phyloP scores from a whole-genome alignment of 2,113 vertebrate species.

The Emydocephalus ijimae region DNA sequence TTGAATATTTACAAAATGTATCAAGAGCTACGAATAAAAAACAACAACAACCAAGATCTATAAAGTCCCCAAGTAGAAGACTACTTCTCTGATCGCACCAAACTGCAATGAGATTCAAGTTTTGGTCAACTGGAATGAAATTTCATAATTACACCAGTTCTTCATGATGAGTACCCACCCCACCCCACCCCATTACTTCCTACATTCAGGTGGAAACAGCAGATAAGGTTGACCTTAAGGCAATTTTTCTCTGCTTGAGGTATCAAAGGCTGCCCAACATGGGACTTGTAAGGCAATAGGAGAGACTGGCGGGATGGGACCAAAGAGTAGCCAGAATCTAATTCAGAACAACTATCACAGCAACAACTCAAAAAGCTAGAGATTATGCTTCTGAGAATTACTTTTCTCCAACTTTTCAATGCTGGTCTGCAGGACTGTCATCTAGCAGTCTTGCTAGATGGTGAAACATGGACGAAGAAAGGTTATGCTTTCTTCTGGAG shows the following conservation, averaged over 20 bases:
- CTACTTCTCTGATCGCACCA: neutral
- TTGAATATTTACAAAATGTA: neutral
- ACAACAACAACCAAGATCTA: neutral
- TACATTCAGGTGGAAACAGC: neutral
- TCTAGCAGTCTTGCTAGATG: neutral
- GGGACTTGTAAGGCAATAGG: neutral
- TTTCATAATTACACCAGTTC: neutral
- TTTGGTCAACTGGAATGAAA: neutral
- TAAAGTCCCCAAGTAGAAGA: neutral
- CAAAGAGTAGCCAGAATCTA: neutral
- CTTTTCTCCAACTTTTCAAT: neutral
- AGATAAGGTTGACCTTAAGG: neutral
- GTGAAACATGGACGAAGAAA: neutral
- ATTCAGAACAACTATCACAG: neutral
- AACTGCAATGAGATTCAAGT: neutral
- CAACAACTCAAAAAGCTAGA: neutral
- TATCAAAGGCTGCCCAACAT: conserved; percentile 9
- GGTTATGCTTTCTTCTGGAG: neutral
- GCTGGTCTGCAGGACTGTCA: neutral
- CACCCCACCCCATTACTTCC: neutral
- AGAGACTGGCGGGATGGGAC: neutral
- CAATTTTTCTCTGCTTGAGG: conserved; percentile 10
- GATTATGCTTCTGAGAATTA: neutral
- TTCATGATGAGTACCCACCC: neutral
- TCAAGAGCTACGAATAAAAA: neutral